Percentiles rank a stretch among this genome's conserved stretches.
Conservation (phyloP, 2,888 invertebrate species). For the Unio delphinus region DNA sequence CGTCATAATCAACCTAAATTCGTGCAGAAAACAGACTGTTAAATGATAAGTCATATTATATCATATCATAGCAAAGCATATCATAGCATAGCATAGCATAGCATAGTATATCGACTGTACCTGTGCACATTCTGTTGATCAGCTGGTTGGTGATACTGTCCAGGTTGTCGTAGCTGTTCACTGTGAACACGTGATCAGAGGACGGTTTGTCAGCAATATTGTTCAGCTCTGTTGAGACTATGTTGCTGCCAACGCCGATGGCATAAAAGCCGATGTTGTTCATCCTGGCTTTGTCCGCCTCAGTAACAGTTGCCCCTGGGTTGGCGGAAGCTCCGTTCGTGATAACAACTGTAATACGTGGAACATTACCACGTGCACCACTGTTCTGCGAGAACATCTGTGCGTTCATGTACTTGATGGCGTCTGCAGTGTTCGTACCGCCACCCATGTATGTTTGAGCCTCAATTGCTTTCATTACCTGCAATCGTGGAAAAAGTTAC, state of each 20-base stretch:
- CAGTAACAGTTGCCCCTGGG: conserved; percentile 25
- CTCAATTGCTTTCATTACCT: conserved; percentile 43
- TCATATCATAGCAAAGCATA: neutral
- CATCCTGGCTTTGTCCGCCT: conserved; percentile 36
- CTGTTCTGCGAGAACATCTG: conserved; percentile 42
- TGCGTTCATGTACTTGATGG: conserved; percentile 37
- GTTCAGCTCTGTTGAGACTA: conserved; percentile 40
- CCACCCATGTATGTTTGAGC: conserved; percentile 43
- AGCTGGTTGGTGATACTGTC: conserved; percentile 40
- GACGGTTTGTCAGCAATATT: conserved; percentile 43
- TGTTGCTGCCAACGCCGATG: conserved; percentile 46
- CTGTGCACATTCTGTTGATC: conserved; percentile 41
- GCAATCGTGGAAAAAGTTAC: neutral
- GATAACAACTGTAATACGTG: conserved; percentile 44
- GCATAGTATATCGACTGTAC: conserved; percentile 18
- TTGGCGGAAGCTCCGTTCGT: conserved; percentile 48
- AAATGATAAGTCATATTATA: neutral
- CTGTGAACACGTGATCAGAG: conserved; percentile 39
- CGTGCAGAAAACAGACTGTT: no score
- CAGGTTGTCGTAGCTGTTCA: conserved; percentile 43
- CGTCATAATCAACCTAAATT: no score
- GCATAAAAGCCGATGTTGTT: conserved; percentile 44
- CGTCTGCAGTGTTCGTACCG: conserved; percentile 55
- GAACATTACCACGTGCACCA: conserved; percentile 46
- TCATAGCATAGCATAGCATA: neutral